Evolutionary conservation across 2,888 invertebrate species (phyloP).

Genomic region (Drosophila tanythrix): DNA sequence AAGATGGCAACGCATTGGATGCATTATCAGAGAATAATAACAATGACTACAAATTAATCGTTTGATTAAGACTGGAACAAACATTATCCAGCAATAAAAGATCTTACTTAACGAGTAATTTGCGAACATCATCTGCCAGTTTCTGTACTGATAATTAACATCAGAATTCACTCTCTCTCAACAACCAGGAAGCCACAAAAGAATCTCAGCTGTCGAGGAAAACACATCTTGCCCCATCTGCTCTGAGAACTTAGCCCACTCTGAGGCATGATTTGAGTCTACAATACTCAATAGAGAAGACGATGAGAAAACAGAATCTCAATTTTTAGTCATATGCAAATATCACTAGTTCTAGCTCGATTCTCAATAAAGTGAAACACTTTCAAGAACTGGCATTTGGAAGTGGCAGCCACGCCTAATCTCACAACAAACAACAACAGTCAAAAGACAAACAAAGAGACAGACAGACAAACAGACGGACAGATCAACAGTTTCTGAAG

Average conservation of each 20-base stretch:
- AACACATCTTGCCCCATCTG: too few species aligned
- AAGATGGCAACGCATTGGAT: background rate
- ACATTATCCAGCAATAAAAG: too few species aligned
- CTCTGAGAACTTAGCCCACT: too few species aligned
- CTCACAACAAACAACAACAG: background rate
- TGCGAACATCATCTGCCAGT: too few species aligned
- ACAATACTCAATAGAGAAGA: background rate
- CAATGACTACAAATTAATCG: background rate
- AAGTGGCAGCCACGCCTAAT: conserved; percentile 39
- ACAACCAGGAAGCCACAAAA: too few species aligned
- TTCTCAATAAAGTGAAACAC: conserved; percentile 39
- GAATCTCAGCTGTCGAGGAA: too few species aligned
- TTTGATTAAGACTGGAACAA: too few species aligned
- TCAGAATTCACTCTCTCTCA: too few species aligned
- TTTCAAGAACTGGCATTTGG: conserved; percentile 40
- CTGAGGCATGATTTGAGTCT: too few species aligned
- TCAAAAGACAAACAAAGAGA: background rate
- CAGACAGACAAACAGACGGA: background rate
- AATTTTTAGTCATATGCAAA: conserved; percentile 44
- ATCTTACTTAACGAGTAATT: too few species aligned
- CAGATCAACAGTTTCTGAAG: conserved; percentile 29
- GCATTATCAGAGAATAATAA: background rate
- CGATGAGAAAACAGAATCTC: background rate
- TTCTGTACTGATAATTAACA: too few species aligned
- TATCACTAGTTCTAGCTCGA: conserved; percentile 1